Evolutionary conservation across 2,888 invertebrate species (phyloP).

Genomic region (Rhagonycha fulva): DNA sequence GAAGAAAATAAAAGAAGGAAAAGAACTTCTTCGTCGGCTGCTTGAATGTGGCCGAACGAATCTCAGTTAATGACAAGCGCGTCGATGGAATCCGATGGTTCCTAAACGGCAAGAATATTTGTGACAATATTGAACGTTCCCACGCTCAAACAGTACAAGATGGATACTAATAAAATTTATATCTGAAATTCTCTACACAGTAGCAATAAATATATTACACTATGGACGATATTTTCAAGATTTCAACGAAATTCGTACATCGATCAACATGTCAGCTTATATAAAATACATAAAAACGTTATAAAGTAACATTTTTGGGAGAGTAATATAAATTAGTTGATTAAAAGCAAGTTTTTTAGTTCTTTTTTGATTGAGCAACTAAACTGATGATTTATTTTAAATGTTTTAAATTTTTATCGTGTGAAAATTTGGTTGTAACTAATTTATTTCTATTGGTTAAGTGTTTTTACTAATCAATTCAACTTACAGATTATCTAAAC

Average conservation of each 20-base stretch:
- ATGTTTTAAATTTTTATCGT: constrained; percentile 26
- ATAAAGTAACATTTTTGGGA: constrained; percentile 28
- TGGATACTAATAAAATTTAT: constrained; percentile 36
- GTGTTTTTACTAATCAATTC: constrained; percentile 8
- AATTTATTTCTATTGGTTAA: constrained; percentile 19
- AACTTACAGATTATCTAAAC: not conserved
- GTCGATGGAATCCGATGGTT: constrained; percentile 51
- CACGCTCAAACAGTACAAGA: constrained; percentile 53
- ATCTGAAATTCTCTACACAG: constrained; percentile 38
- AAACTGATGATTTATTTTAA: constrained; percentile 24
- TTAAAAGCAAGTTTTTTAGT: constrained; percentile 28
- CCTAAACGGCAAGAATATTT: constrained; percentile 49
- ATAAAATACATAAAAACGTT: constrained; percentile 28
- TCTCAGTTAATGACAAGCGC: constrained; percentile 46
- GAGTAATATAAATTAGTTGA: constrained; percentile 31
- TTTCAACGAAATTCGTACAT: constrained; percentile 39
- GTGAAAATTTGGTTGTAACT: constrained; percentile 27
- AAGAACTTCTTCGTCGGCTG: constrained; percentile 21
- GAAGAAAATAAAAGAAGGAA: constrained; percentile 26
- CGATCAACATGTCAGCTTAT: constrained; percentile 36
- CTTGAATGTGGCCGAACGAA: constrained; percentile 36
- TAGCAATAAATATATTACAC: constrained; percentile 47
- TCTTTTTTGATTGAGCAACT: constrained; percentile 30
- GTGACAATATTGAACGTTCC: constrained; percentile 63
- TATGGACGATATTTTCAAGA: constrained; percentile 43